phyloP scores from a whole-genome alignment of 92 coral and sea anemone genomes.

The Paramuricea clavata region DNA sequence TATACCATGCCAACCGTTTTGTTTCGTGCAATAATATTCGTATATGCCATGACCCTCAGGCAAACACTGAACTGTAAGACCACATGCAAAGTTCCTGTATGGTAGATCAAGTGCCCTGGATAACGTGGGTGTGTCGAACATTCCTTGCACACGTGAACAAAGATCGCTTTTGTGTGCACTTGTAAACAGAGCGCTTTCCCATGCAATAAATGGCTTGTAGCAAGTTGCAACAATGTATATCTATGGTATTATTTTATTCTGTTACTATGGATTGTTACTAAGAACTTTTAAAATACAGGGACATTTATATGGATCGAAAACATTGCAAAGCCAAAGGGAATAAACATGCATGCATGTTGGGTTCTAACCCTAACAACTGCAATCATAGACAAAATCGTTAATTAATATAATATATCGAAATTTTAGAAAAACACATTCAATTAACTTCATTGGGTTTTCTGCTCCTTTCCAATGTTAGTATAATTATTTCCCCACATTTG shows the following conservation, averaged over 20 bases:
- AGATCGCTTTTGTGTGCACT: neutral
- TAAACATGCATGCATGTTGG: no score
- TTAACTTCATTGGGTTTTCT: no score
- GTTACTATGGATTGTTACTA: neutral
- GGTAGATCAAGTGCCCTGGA: neutral
- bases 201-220: neutral
- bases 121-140: constrained; percentile 18
- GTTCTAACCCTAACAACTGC: no score
- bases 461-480: no score
- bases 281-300: neutral
- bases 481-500: no score
- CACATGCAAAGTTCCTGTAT: constrained; percentile 15
- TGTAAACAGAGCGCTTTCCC: no score
- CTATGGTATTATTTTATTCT: neutral
- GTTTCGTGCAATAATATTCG: neutral
- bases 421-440: no score
- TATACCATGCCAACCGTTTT: constrained; percentile 2
- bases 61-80: neutral
- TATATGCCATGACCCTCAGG: neutral
- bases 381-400: no score
- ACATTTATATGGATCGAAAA: neutral
- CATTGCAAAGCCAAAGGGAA: no score
- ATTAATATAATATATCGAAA: no score
- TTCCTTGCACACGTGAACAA: constrained; percentile 7
- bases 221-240: neutral